These are phyloP conservation scores for Mastomys coucha DNA, from an alignment of 2,113 vertebrate species.

Conservation along the genomic window DNA sequence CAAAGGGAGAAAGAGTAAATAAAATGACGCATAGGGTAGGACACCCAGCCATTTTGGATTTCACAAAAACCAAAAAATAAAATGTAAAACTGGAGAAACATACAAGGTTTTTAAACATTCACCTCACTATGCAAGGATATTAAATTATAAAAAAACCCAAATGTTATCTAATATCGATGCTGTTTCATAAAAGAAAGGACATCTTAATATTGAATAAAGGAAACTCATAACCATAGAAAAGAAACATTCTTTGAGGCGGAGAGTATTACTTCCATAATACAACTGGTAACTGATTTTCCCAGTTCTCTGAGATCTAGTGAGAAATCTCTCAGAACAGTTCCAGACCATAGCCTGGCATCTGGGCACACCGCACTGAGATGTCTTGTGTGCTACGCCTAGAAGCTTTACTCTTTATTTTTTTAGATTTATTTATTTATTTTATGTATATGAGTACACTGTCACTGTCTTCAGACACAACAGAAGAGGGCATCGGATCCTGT, in stretches of 20 bases:
- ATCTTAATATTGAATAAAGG: slow-evolving; percentile 51
- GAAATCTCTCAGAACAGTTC: background rate
- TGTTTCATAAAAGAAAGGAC: slow-evolving; percentile 38
- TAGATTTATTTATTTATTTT: no score
- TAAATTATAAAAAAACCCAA: slow-evolving; percentile 58
- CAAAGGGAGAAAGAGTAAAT: background rate
- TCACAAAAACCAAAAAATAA: background rate
- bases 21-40: background rate
- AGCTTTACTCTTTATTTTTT: background rate
- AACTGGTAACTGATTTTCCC: background rate
- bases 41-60: background rate
- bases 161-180: slow-evolving; percentile 16
- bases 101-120: background rate
- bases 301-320: background rate
- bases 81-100: background rate
- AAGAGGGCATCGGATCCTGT: no score
- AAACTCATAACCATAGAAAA: slow-evolving; percentile 41
- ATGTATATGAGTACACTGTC: no score
- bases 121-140: slow-evolving; percentile 28
- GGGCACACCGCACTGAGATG: background rate
- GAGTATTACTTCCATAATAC: background rate
- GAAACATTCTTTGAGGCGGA: slow-evolving; percentile 16
- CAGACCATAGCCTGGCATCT: background rate
- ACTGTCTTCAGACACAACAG: no score
- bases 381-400: background rate